Base-by-base conservation (phyloP, 2,113 vertebrate species). In the Tyto alba region DNA sequence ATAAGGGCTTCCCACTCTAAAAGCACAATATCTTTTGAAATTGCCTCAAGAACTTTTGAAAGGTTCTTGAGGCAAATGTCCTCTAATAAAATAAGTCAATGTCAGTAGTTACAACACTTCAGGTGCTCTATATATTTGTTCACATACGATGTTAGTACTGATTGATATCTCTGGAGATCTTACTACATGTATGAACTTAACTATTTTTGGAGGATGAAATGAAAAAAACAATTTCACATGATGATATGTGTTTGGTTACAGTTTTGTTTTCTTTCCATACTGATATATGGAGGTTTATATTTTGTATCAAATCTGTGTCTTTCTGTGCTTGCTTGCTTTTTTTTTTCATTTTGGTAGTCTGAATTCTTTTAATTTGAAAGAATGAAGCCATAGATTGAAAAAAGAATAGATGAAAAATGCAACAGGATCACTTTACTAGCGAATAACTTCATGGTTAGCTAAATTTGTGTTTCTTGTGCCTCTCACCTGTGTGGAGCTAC, bases 71-170 rank as follows among this genome's bases (percentile, higher is more conserved):
- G 79, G 50, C 34, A 68, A 53, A 71, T 50, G 77, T 66, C 90
- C 88, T 92, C 53, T 88, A 68, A 48, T 56, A 62, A 88, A 95
- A 67, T 88, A 73, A 90, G 72, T 86, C 92, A 88, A 55, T 86
- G 83, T 84, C 91, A 86, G 50, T 16, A 40, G n/a, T 57, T 77
- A 6, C 3, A n/a, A 38, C 43, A 5, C 75, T 76, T 38, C 1
- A 25, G 64, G 36, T 90, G 83, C 76, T 90, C 79, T 48, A 45
- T 36, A 68, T 92, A 84, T 81, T 85, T 93, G 59, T 64, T 90
- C 76, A 19, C 14, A 18, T 15, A 36, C 48, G 5, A 10, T 36
- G 30, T 52, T 73, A 16, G n/a, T 25, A 10, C 68, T 59, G 53
- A 27, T 38, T 63, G n/a, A 6, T 55, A 1, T 81, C 89, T 87